Conservation (phyloP, 2,113 vertebrate species). For the Sphyrna mokarran region DNA sequence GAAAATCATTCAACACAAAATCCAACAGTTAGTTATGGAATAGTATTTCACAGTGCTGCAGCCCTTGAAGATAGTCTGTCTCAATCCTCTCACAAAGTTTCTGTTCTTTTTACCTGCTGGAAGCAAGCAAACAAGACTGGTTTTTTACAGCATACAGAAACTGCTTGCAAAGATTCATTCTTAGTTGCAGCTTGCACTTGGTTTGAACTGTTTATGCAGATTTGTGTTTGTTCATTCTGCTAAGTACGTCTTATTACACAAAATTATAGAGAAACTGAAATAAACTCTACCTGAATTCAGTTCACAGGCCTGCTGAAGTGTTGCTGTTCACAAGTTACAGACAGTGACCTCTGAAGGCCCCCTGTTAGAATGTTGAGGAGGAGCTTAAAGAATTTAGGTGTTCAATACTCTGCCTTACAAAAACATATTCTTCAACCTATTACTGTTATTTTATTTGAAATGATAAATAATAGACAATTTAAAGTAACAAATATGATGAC, state of each 20-base stretch:
- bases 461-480: not conserved
- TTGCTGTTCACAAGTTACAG: not conserved
- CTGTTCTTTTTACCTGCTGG: not conserved
- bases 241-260: not conserved
- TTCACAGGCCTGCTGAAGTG: not conserved
- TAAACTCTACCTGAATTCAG: not conserved
- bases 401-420: conserved; percentile 23
- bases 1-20: not conserved
- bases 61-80: not conserved
- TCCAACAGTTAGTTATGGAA: not conserved
- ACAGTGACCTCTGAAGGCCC: conserved; percentile 20
- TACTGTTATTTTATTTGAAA: not conserved
- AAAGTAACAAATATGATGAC: not conserved
- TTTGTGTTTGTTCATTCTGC: not conserved
- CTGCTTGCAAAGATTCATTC: not conserved
- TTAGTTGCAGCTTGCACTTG: not conserved
- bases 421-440: not conserved
- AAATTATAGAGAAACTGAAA: not conserved
- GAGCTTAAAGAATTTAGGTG: conserved; percentile 4
- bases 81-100: not conserved
- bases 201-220: not conserved
- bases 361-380: not conserved
- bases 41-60: not conserved
- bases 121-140: not conserved
- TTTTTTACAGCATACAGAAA: not conserved